Evolutionary conservation across 2,797 vertebrate genomes (phyloP), one percentile per base, ranked within the genome.

Genomic region (Megaceryle alcyon): DNA sequence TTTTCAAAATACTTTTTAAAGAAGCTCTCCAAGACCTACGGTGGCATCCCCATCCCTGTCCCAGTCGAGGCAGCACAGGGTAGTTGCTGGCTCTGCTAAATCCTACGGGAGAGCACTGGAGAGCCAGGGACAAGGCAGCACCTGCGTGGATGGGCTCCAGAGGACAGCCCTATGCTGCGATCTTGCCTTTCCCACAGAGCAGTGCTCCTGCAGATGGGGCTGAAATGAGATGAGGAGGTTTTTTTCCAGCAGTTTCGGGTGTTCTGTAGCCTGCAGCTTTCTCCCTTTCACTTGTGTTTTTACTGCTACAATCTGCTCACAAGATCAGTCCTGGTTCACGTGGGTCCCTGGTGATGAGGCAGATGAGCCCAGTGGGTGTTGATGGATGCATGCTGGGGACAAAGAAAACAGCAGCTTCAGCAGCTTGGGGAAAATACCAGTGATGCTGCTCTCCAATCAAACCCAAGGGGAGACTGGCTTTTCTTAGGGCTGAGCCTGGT

Each of bases 331-430:
- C 64, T 7, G 41, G 81, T 61, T 95, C 86, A 81, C 59, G 46
- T 94, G 94, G 92, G 57, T 10, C 71, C 28, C 56, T 43, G 77
- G 69, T 54, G 88, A 83, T 35, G 79, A 48, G 37, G 69, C 76
- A 26, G 44, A 12, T 12, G 81, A 80, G 57, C 70, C 85, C 14
- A 15, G 66, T 59, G 75, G 75, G 59, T 19, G 83, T 26, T 76
- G 59, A 41, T 35, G 78, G 85, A 43, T 37, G 37, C 0, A 4
- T 2, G 11, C 3, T 13, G 72, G 78, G 33, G 54, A 95, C 93
- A 96, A 96, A 92, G 96, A 57, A 92, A 95, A 20, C 6, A 0
- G 25, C 6, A 0, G 82, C 54, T 80, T 95, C 94, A 95, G 93
- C 93, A 94, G 12, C 75, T 8, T 5, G 0, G 87, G 63, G 84